Base-by-base conservation (phyloP, 64 coral and sea anemone species). In the Pocillopora verrucosa region DNA sequence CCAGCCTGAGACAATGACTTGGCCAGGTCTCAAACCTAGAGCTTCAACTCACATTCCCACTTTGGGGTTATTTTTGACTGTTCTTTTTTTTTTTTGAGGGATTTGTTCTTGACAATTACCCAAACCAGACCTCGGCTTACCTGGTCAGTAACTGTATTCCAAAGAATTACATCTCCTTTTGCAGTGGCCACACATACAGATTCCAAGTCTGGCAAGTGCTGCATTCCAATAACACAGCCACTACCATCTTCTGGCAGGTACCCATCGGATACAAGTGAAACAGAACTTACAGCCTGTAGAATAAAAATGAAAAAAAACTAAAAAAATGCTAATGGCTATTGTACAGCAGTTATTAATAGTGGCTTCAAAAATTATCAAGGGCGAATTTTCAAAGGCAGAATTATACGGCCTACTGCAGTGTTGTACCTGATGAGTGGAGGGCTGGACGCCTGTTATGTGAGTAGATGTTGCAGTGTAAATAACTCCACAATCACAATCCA, bases 191-290 rank as follows among this genome's bases (percentile, higher is more conserved):
- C 9, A 93, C 97, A 99, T 15, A 99, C 91, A 84, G 93, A 92
- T 26, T 99, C 94, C 56, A 95, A 87, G 36, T 93, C 93, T 37
- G 97, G 94, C 34, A 99, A 90, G 90, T 99, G 88, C 67, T 99
- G 97, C 34, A 99, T 95, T 62, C 78, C 97, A 65, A 93, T 89
- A n/a, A 99, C 72, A 17, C 24, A 36, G 34, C 76, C 86, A 75
- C 24, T 89, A 19, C 85, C 94, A 92, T 93, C 88, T 11, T 74
- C 61, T 62, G 90, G 86, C 20, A 93, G 36, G 60, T 79, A 99
- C 9, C 80, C 91, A 85, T 89, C 73, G 15, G 64, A 60, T 20
- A 89, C 85, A 51, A 99, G 75, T 68, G 94, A 92, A 80, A 95
- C 75, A 36, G 74, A 51, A 61, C 61, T 82, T 15, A 75, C 57